Conservation (phyloP, 1,140 invertebrate species). For the Aphis craccivora region DNA sequence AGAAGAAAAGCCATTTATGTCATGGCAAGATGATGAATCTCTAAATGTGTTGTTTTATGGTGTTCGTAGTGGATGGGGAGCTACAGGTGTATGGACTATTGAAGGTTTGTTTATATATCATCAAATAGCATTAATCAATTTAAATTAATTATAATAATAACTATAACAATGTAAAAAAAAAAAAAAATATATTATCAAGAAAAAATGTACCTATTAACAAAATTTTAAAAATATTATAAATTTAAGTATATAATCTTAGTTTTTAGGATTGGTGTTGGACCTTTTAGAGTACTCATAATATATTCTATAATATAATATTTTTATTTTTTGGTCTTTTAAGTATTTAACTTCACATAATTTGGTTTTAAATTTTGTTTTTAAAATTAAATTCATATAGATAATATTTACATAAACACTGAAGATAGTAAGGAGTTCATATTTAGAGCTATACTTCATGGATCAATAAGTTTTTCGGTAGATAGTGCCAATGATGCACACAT, state of each 20-base stretch:
- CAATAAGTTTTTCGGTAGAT: slow-evolving; percentile 77
- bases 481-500: slow-evolving; percentile 81
- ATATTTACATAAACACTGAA: slow-evolving; percentile 55
- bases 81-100: slow-evolving; percentile 81
- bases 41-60: slow-evolving; percentile 77
- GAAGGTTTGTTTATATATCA: slow-evolving; percentile 69
- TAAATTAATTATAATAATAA: background rate
- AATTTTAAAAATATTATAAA: background rate
- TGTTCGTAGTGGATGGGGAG: slow-evolving; percentile 85
- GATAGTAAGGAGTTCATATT: slow-evolving; percentile 65
- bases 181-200: no score
- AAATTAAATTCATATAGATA: slow-evolving; percentile 52
- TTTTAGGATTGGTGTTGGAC: background rate
- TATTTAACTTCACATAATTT: background rate
- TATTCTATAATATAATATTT: background rate
- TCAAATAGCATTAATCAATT: background rate
- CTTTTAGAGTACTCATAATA: background rate
- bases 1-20: slow-evolving; percentile 75
- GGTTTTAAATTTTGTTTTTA: background rate
- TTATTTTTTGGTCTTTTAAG: background rate
- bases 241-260: background rate
- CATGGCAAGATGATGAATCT: slow-evolving; percentile 74
- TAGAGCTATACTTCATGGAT: slow-evolving; percentile 67
- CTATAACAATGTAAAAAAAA: no score
- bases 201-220: no score